phyloP scores from a whole-genome alignment of 2,797 vertebrate species.

The Natrix natrix region DNA sequence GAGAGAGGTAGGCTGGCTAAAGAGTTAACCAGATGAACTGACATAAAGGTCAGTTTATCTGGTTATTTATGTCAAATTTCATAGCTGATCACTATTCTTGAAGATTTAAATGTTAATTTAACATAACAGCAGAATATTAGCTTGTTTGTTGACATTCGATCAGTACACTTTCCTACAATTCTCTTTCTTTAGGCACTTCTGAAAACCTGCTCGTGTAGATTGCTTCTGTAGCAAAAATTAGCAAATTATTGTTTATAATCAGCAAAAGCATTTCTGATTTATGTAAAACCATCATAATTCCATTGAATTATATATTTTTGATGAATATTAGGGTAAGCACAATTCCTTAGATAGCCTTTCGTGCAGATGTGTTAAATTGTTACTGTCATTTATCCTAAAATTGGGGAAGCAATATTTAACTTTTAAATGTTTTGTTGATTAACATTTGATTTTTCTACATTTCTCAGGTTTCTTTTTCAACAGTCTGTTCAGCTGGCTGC shows the following conservation, averaged over 20 bases:
- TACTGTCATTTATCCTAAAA: neutral
- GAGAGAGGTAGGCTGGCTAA: neutral
- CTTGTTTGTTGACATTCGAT: neutral
- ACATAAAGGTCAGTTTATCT: neutral
- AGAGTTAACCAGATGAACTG: too few species aligned
- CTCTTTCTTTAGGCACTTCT: too few species aligned
- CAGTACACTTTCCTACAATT: neutral
- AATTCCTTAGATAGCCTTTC: neutral
- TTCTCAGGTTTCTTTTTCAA: slow-evolving; percentile 81
- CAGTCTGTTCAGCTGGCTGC: slow-evolving; percentile 82
- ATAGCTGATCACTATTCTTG: neutral
- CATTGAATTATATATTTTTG: neutral
- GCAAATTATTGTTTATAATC: neutral
- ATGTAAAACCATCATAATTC: neutral
- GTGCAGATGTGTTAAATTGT: too few species aligned
- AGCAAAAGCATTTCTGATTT: neutral
- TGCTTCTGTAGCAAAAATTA: neutral
- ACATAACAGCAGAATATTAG: neutral
- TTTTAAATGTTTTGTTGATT: slow-evolving; percentile 25
- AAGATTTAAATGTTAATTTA: neutral
- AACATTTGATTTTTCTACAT: slow-evolving; percentile 44
- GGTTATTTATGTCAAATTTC: neutral
- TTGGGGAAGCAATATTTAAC: neutral
- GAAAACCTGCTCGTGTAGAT: neutral
- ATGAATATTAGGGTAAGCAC: neutral